Base-by-base conservation (phyloP, 1,140 invertebrate species). In the Andrena cerasifolii region DNA sequence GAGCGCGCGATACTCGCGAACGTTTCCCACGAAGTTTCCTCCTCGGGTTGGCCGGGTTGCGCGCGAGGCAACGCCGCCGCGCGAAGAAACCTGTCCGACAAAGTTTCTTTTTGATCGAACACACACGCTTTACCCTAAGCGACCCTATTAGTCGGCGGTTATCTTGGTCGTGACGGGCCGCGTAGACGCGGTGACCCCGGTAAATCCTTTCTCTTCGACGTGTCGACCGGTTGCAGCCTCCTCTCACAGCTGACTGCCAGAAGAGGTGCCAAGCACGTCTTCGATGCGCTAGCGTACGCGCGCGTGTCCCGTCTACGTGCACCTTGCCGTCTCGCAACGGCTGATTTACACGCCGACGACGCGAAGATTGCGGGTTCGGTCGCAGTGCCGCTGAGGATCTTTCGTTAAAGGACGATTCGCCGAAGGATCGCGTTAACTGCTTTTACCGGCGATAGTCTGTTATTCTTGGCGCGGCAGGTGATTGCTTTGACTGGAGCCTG, bases 161-260 rank as follows among this genome's bases (percentile, higher is more conserved):
- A 84, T 84, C 83, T 80, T 84, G 71, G 61, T 70, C 68, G 81
- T 77, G 78, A 63, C 77, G 82, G 67, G 78, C 56, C 83, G 73
- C 56, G 78, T 56, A 65, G 61, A 58, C 72, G 56, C 67, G 63
- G 61, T 79, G 78, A 84, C 83, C 82, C 82, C 83, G 78, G 62
- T 68, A 70, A 84, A 80, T 84, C 83, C 82, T 84, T 84, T 84
- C 83, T 84, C 83, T 75, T 84, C 72, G 77, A 80, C 82, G 81
- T 67, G 72, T 83, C 80, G 66, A 79, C 62, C 61, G 36, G 51
- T 62, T 66, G 68, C 58, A 58, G 79, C 21, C 74, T 56, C 76
- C 43, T 75, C 59, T 70, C 54, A 68, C 62, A 56, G 59, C 66
- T 61, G 54, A 63, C 47, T 75, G 51, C 68, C 7, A 5, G 16